Evolutionary conservation across 2,113 vertebrate species (phyloP).

Genomic region (Marmota flaviventris): DNA sequence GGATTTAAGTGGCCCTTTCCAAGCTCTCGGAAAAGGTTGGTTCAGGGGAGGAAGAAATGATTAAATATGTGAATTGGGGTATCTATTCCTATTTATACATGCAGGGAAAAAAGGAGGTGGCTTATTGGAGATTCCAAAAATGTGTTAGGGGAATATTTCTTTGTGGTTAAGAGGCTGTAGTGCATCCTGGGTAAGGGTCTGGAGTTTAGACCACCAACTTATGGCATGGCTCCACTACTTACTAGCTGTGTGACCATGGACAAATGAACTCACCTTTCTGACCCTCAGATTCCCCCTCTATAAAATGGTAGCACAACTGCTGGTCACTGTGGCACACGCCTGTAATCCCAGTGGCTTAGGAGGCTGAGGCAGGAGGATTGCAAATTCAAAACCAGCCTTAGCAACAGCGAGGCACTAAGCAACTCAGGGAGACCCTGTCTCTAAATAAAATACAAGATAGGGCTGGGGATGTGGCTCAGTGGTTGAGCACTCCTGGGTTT

Average conservation of each 20-base stretch:
- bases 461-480: no score
- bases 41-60: slow-evolving; percentile 63
- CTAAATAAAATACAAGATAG: no score
- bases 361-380: no score
- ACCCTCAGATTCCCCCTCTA: not conserved
- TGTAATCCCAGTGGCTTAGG: no score
- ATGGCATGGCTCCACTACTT: not conserved
- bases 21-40: slow-evolving; percentile 59
- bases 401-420: no score
- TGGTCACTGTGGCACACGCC: no score
- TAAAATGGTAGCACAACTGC: not conserved
- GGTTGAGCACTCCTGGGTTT: no score
- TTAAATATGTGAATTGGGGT: slow-evolving; percentile 46
- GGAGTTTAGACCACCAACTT: not conserved
- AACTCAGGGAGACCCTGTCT: no score
- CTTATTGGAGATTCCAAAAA: slow-evolving; percentile 39
- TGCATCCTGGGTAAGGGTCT: not conserved
- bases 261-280: not conserved
- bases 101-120: not conserved
- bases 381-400: no score
- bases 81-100: slow-evolving; percentile 3
- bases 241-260: not conserved
- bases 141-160: not conserved
- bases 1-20: slow-evolving; percentile 75
- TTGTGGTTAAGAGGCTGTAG: not conserved